Percentiles rank a stretch among this genome's conserved stretches.
These are phyloP conservation scores for Carduelis carduelis DNA, from an alignment of 2,797 vertebrate genomes.

Conservation along the genomic window DNA sequence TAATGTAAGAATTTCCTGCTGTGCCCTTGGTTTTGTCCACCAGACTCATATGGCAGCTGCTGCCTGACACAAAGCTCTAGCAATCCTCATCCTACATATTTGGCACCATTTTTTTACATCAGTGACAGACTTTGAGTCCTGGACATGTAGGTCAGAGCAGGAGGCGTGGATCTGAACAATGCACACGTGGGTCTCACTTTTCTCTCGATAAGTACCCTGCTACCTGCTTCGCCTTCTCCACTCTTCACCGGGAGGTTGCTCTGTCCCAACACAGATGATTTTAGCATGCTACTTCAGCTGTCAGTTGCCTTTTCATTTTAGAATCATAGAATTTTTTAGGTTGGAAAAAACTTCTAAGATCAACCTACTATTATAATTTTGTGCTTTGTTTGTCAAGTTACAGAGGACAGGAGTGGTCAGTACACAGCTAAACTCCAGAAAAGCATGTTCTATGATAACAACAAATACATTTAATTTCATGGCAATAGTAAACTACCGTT, in stretches of 20 bases:
- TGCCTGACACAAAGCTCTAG: neutral
- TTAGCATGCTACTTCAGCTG: neutral
- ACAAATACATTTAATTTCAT: neutral
- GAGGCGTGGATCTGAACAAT: neutral
- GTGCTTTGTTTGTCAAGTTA: neutral
- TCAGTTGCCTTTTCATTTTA: neutral
- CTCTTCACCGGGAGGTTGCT: neutral
- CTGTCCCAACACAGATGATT: neutral
- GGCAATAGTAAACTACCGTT: neutral
- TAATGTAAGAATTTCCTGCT: neutral
- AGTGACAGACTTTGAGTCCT: neutral
- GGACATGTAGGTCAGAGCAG: neutral
- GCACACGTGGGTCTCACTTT: fast-evolving
- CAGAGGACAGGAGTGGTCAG: neutral
- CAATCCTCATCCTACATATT: neutral
- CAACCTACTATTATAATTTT: neutral
- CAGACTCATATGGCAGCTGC: neutral
- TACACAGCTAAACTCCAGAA: neutral
- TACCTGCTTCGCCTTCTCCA: fast-evolving
- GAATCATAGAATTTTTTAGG: neutral
- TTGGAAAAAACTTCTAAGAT: neutral
- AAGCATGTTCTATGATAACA: neutral
- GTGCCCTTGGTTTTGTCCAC: neutral
- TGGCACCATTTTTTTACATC: neutral
- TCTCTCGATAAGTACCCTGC: fast-evolving